Conservation (phyloP, 2,888 invertebrate genomes). For the Drosophila atripex region DNA sequence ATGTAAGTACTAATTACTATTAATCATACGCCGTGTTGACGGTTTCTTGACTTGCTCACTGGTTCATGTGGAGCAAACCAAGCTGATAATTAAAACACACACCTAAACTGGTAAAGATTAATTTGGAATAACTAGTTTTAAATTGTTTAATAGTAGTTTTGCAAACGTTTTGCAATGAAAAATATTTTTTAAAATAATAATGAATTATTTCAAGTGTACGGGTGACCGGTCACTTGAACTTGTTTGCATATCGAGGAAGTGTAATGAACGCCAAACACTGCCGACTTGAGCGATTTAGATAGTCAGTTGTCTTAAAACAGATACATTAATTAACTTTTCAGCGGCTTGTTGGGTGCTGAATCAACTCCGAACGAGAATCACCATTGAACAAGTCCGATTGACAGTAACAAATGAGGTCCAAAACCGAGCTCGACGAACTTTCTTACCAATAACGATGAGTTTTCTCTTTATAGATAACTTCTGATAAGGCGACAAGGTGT, state of each 20-base stretch:
- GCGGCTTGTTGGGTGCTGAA: slow-evolving; percentile 5
- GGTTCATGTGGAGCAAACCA: slow-evolving; percentile 22
- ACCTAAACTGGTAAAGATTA: neutral
- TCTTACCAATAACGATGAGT: slow-evolving; percentile 8
- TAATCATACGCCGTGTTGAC: slow-evolving; percentile 59
- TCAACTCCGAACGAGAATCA: neutral
- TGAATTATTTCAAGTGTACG: neutral
- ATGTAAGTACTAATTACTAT: slow-evolving; percentile 9
- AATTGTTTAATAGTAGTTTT: neutral
- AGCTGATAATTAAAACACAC: slow-evolving; percentile 8
- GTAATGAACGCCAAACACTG: slow-evolving; percentile 36
- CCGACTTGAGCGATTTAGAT: slow-evolving; percentile 24
- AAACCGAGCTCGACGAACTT: slow-evolving; percentile 8
- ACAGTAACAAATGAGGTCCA: slow-evolving; percentile 22
- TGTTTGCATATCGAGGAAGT: slow-evolving; percentile 38
- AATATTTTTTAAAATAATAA: neutral
- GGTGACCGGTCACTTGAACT: slow-evolving; percentile 5
- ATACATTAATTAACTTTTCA: slow-evolving; percentile 39
- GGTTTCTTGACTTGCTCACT: slow-evolving; percentile 6
- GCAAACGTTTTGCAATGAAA: neutral
- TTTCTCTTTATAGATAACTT: slow-evolving; percentile 11
- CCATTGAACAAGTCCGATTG: slow-evolving; percentile 21
- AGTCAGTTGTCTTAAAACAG: slow-evolving; percentile 33
- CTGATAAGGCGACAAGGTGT: slow-evolving; percentile 19
- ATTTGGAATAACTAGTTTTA: neutral